A percentile compares a stretch with the other conserved stretches of the same genome.
Evolutionary conservation across 2,888 invertebrate species (phyloP).

Genomic region (Linnaemya vulpina): DNA sequence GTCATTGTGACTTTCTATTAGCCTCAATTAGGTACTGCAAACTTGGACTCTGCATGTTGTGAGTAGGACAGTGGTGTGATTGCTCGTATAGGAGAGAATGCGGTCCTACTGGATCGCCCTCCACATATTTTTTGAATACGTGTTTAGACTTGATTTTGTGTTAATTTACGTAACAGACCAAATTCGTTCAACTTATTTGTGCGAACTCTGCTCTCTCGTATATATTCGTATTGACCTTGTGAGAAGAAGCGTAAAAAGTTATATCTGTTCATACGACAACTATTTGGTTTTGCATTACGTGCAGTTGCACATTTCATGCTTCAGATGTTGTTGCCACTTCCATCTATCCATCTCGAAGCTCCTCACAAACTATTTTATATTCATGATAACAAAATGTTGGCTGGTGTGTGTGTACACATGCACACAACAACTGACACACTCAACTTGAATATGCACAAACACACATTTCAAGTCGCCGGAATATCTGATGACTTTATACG

Average conservation of each 20-base stretch:
- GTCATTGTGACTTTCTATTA: no score
- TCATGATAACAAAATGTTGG: conserved; percentile 47
- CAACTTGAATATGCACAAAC: background rate
- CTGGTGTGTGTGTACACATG: background rate
- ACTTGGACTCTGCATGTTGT: no score
- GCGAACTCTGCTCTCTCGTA: background rate
- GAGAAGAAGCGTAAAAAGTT: conserved; percentile 45
- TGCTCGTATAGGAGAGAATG: no score
- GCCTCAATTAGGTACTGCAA: no score
- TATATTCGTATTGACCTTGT: conserved; percentile 65
- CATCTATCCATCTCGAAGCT: conserved; percentile 31
- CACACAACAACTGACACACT: background rate
- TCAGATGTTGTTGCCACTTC: conserved; percentile 35
- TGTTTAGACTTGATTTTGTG: conserved; percentile 57
- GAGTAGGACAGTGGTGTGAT: no score
- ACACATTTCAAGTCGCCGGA: background rate
- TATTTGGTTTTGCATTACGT: conserved; percentile 61
- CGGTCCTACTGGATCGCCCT: no score
- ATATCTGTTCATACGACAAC: conserved; percentile 46
- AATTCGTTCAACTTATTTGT: conserved; percentile 25
- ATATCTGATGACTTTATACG: conserved; percentile 45
- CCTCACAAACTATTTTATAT: conserved; percentile 57
- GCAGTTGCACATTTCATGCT: conserved; percentile 53
- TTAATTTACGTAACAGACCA: conserved; percentile 52
- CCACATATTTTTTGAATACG: conserved; percentile 19